Percentiles rank a stretch among this genome's conserved stretches.
Conservation (phyloP, 1,140 invertebrate genomes). For the Hyphantria cunea region DNA sequence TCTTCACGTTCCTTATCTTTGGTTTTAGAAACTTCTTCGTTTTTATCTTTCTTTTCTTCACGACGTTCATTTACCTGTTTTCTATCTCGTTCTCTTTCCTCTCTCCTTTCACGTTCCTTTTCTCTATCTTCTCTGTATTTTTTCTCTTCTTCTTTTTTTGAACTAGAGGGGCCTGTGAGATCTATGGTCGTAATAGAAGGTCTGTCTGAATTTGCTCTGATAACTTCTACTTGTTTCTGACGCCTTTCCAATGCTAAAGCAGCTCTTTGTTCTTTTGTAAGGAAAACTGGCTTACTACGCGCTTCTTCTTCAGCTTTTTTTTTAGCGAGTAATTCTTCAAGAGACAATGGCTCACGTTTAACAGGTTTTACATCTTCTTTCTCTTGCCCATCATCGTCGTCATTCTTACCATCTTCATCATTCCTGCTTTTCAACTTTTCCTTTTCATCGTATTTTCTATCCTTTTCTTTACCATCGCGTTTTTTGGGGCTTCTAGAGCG, state of each 20-base stretch:
- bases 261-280: slow-evolving; percentile 97
- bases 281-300: slow-evolving; percentile 96
- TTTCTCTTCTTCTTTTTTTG: slow-evolving; percentile 73
- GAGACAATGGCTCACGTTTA: slow-evolving; percentile 95
- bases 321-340: slow-evolving; percentile 97
- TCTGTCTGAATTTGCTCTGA: slow-evolving; percentile 75
- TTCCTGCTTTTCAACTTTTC: slow-evolving; percentile 77
- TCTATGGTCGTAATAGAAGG: slow-evolving; percentile 74
- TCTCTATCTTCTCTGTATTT: slow-evolving; percentile 64
- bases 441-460: slow-evolving; percentile 67
- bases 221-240: slow-evolving; percentile 91
- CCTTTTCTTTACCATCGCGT: slow-evolving; percentile 63
- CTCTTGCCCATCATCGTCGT: slow-evolving; percentile 71
- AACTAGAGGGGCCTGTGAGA: slow-evolving; percentile 65
- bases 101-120: slow-evolving; percentile 44
- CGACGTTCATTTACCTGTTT: slow-evolving; percentile 57
- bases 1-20: slow-evolving; percentile 96
- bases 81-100: slow-evolving; percentile 61
- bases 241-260: slow-evolving; percentile 93
- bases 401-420: slow-evolving; percentile 70
- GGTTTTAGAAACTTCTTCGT: slow-evolving; percentile 82
- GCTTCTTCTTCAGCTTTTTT: slow-evolving; percentile 98
- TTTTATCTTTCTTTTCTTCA: slow-evolving; percentile 75
- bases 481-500: slow-evolving; percentile 59
- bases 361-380: slow-evolving; percentile 64